Conservation (phyloP, 2,797 vertebrate genomes). For the Cirrhinus molitorella region DNA sequence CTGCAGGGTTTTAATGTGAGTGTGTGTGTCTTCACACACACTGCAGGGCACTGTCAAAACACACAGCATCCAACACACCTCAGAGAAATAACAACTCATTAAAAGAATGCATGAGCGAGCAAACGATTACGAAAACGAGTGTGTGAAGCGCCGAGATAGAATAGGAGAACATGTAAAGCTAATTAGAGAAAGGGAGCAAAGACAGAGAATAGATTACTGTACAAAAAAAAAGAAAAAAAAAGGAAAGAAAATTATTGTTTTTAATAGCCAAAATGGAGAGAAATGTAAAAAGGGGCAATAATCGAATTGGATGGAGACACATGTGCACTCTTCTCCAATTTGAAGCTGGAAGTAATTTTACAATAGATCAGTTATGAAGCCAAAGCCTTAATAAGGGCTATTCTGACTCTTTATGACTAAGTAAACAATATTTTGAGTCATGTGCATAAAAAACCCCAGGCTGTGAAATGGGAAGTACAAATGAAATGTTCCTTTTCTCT, state of each 20-base stretch:
- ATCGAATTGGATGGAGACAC: slow-evolving; percentile 20
- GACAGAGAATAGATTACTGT: slow-evolving; percentile 48
- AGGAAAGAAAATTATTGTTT: slow-evolving; percentile 47
- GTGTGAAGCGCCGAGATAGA: slow-evolving; percentile 33
- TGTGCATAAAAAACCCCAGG: slow-evolving; percentile 19
- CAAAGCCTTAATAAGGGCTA: slow-evolving; percentile 20
- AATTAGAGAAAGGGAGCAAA: slow-evolving; percentile 50
- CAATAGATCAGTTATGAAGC: slow-evolving; percentile 17
- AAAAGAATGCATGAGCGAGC: slow-evolving; percentile 57
- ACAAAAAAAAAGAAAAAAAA: slow-evolving; percentile 50
- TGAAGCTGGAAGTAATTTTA: not conserved
- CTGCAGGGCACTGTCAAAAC: slow-evolving; percentile 58
- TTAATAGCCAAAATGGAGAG: slow-evolving; percentile 55
- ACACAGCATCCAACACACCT: slow-evolving; percentile 58
- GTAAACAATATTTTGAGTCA: slow-evolving; percentile 37
- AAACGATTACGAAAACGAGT: slow-evolving; percentile 54
- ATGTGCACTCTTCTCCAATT: slow-evolving; percentile 14
- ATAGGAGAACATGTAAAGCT: slow-evolving; percentile 50
- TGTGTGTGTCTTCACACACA: slow-evolving; percentile 52
- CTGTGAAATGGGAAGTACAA: slow-evolving; percentile 31
- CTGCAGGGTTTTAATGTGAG: slow-evolving; percentile 55
- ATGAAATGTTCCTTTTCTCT: slow-evolving; percentile 41
- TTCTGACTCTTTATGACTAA: slow-evolving; percentile 32
- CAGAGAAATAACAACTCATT: slow-evolving; percentile 57
- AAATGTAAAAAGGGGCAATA: slow-evolving; percentile 42